Percentiles rank a stretch among this genome's conserved stretches.
These are phyloP conservation scores for Megastigmus dorsalis DNA, from an alignment of 2,888 invertebrate species.

Conservation along the genomic window DNA sequence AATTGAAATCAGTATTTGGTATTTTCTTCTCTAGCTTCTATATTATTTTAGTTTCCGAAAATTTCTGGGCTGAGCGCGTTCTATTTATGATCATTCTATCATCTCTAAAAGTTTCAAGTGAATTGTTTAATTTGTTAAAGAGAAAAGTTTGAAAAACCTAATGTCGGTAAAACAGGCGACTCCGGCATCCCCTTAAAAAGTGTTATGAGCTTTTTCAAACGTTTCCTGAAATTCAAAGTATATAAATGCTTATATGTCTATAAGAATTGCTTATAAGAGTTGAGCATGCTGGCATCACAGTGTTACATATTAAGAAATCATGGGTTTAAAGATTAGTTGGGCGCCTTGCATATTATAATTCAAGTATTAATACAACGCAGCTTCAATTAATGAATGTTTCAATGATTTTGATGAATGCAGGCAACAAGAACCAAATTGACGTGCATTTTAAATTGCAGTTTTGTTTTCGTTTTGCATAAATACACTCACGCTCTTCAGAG, in stretches of 20 bases:
- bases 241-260: background rate
- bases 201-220: slow-evolving; percentile 10
- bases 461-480: slow-evolving; percentile 9
- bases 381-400: slow-evolving; percentile 22
- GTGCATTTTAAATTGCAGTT: slow-evolving; percentile 32
- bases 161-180: no score
- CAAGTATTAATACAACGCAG: slow-evolving; percentile 15
- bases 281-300: slow-evolving; percentile 39
- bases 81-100: no score
- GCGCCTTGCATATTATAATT: slow-evolving; percentile 51
- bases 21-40: no score
- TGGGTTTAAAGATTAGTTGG: slow-evolving; percentile 54
- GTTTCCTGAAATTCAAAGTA: slow-evolving; percentile 5
- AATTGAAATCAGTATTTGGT: no score
- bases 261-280: slow-evolving; percentile 4
- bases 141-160: no score
- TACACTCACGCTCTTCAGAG: slow-evolving; percentile 69
- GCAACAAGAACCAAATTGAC: slow-evolving; percentile 32
- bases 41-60: no score
- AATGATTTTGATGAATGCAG: slow-evolving; percentile 35
- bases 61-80: no score
- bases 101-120: no score
- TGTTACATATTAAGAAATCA: slow-evolving; percentile 25
- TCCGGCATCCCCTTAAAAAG: no score
- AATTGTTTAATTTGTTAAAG: no score